A percentile compares a stretch with the other conserved stretches of the same genome.
These are phyloP conservation scores for Nemoura dubitans DNA, from an alignment of 2,888 invertebrate genomes.

Conservation along the genomic window DNA sequence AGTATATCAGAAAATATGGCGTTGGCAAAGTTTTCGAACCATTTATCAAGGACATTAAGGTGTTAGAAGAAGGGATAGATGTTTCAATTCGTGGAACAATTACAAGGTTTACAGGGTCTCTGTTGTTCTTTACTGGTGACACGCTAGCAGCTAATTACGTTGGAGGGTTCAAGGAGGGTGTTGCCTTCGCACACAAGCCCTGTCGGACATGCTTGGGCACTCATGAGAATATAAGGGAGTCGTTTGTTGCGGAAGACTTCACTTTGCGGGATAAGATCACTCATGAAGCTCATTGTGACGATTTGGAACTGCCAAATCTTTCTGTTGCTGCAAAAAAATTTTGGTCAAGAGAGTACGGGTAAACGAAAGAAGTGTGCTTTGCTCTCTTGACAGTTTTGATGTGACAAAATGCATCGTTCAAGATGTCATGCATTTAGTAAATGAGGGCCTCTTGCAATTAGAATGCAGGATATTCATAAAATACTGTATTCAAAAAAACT, in stretches of 20 bases:
- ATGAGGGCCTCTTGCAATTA: too few species aligned
- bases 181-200: background rate
- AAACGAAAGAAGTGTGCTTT: too few species aligned
- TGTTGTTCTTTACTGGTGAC: conserved; percentile 8
- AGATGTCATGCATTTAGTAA: too few species aligned
- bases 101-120: background rate
- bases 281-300: background rate
- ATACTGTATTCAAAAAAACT: too few species aligned
- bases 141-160: conserved; percentile 15
- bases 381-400: too few species aligned
- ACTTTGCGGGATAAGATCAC: background rate
- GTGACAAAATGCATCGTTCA: too few species aligned
- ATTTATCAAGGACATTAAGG: background rate
- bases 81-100: background rate
- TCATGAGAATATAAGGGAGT: background rate
- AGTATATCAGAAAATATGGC: conserved; percentile 21
- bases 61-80: too few species aligned
- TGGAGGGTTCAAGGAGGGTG: conserved; percentile 18
- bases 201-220: background rate
- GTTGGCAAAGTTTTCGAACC: too few species aligned
- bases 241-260: background rate
- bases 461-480: too few species aligned
- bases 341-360: background rate
- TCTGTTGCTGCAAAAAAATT: background rate
- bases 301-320: background rate